phyloP scores from a whole-genome alignment of 2,797 vertebrate species.

The Acanthornis magna region DNA sequence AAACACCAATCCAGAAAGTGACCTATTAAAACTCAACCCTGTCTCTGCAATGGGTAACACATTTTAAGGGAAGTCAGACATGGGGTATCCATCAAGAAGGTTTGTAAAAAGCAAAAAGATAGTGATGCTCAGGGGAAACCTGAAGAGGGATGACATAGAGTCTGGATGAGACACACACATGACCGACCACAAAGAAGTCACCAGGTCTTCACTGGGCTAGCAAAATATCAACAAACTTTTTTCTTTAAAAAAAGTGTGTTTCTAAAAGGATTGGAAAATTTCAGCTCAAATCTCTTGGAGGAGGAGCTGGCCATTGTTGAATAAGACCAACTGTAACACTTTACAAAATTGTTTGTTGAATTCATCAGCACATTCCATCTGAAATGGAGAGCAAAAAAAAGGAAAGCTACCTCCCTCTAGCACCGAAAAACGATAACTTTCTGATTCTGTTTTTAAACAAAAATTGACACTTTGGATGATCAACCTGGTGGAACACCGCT shows the following conservation, averaged over 20 bases:
- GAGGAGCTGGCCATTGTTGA: neutral
- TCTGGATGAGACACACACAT: neutral
- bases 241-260: neutral
- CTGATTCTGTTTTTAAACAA: neutral
- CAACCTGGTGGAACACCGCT: neutral
- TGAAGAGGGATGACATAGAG: neutral
- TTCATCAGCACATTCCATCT: neutral
- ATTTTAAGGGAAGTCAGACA: neutral
- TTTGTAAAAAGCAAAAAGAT: neutral
- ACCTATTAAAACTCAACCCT: neutral
- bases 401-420: neutral
- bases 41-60: neutral
- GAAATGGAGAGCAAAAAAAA: neutral
- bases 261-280: neutral
- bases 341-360: neutral
- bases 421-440: neutral
- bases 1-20: fast-evolving
- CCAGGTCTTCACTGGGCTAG: neutral
- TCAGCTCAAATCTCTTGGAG: neutral
- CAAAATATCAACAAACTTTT: neutral
- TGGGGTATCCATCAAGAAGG: neutral
- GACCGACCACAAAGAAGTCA: neutral
- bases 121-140: neutral
- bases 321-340: neutral
- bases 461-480: neutral